Evolutionary conservation across 2,888 invertebrate genomes (phyloP), one percentile per base, ranked within the genome.

Genomic region (Cordilura impudica): DNA sequence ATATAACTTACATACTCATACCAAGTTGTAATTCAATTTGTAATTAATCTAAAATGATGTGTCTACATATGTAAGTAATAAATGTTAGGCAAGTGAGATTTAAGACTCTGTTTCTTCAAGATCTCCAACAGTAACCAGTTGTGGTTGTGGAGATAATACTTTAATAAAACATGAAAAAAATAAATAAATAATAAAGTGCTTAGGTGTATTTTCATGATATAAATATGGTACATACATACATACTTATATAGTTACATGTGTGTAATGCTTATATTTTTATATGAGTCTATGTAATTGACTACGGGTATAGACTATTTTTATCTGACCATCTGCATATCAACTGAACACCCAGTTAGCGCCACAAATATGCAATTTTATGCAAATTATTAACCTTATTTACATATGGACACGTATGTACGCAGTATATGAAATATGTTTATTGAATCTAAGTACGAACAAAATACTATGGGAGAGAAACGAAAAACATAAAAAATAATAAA

Each of bases 251-350:
- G 6, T n/a, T 43, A 47, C 5, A 47, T 18, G 18, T 6, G 18
- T 16, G 19, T 16, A 43, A 43, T 3, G 6, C 4, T 43, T 16
- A 7, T 53, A 49, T 49, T 53, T 45, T 67, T 10, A 5, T 2
- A 49, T 49, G 23, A 16, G 6, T 49, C n/a, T n/a, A n/a, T n/a
- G n/a, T n/a, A n/a, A n/a, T n/a, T n/a, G n/a, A n/a, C n/a, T n/a
- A n/a, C n/a, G n/a, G n/a, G n/a, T n/a, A 12, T 23, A 53, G 51
- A 35, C 56, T 51, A 60, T 61, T 71, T 71, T 79, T 74, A 79
- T 79, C 79, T 79, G 79, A 51, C 71, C 71, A 79, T 79, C 79
- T 79, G 75, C 39, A 60, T 43, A 67, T 51, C 56, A 54, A 31
- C 23, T 51, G 43, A 67, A 63, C 63, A 63, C 51, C 65, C 53